Base-by-base conservation (phyloP, 2,797 vertebrate species). In the Cryptoprocta ferox region DNA sequence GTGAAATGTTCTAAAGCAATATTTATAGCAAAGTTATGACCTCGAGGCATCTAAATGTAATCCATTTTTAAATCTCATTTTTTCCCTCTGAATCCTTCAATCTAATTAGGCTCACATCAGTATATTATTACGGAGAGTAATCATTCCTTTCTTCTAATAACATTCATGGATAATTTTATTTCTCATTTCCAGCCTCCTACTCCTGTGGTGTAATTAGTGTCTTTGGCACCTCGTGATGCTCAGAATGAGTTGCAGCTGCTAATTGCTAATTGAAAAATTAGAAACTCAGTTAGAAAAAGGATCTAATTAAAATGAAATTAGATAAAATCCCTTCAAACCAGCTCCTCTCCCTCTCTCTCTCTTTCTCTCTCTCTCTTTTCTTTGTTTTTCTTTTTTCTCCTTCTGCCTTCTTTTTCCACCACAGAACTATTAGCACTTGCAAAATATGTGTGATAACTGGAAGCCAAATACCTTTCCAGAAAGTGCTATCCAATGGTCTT, bases 191-290 rank as follows among this genome's bases (percentile, higher is more conserved):
- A 98, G 98, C 98, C 98, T 99, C 98, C 98, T 98, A 98, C 99
- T 98, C 98, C 98, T 99, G 98, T 98, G 98, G 98, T 98, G 99
- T 99, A 99, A 99, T 99, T 99, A 99, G 99, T 99, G 99, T 99
- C 99, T 98, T 98, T 99, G 99, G 99, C 99, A 99, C 99, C 98
- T 99, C 98, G 98, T 99, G 99, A 98, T 71, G 96, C 97, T 97
- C 98, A 99, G 98, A 99, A 99, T 99, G 98, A 99, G 99, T 99
- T 99, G 98, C 99, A 99, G 99, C 99, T 99, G 99, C 99, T 99
- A 99, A 99, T 99, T 99, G 99, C 99, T 99, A 99, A 99, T 99
- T 99, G 99, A 99, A 99, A 99, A 99, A 99, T 99, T 99, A 99
- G 99, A 99, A 99, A 99, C 99, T 99, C 99, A 99, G 99, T 99